phyloP scores from a whole-genome alignment of 2,113 vertebrate species.

The Tupaia chinensis region DNA sequence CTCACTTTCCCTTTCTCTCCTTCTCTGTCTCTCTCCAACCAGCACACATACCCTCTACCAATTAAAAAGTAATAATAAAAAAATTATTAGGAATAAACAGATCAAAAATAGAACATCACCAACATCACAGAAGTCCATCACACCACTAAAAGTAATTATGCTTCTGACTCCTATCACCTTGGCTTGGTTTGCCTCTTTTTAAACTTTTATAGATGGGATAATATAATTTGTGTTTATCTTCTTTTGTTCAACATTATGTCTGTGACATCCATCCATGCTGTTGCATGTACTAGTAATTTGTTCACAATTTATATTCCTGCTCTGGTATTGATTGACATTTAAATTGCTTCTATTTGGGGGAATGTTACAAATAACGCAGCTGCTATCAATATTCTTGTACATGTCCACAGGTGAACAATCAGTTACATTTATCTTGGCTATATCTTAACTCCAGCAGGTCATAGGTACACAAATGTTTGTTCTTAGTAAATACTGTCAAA shows the following conservation, averaged over 20 bases:
- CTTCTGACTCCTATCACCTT: not conserved
- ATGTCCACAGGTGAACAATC: not conserved
- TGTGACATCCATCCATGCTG: not conserved
- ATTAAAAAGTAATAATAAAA: too few relatives aligned
- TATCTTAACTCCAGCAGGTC: not conserved
- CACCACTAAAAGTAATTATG: not conserved
- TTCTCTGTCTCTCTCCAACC: too few relatives aligned
- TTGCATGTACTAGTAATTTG: not conserved
- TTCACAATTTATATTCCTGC: not conserved
- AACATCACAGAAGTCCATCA: not conserved
- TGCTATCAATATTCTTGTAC: not conserved
- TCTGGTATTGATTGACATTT: not conserved
- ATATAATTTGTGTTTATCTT: not conserved
- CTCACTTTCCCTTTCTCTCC: too few relatives aligned
- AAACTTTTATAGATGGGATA: constrained; percentile 33
- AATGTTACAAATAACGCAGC: not conserved
- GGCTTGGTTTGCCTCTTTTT: not conserved
- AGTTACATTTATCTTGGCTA: not conserved
- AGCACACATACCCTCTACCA: too few relatives aligned
- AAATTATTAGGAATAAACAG: constrained; percentile 4
- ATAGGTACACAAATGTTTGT: not conserved
- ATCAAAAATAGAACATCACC: not conserved
- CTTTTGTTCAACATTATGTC: not conserved
- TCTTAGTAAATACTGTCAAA: constrained; percentile 13
- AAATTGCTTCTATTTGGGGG: not conserved